Percentiles rank a stretch among this genome's conserved stretches.
Conservation (phyloP, 2,113 vertebrate species). For the Dasypus novemcinctus region DNA sequence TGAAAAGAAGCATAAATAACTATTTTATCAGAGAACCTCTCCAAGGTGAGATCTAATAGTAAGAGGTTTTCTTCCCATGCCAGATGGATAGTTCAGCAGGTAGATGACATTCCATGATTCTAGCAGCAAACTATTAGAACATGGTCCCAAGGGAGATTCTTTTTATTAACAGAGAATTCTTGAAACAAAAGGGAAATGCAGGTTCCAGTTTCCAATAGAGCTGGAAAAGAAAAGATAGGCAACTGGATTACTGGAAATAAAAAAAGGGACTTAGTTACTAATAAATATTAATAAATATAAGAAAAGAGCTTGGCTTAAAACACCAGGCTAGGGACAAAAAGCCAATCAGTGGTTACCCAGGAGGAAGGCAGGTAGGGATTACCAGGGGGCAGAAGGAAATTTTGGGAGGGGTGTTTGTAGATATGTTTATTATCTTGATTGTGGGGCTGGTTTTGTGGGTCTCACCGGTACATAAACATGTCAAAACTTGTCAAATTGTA, state of each 20-base stretch:
- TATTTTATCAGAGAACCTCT: background rate
- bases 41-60: background rate
- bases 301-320: constrained; percentile 5
- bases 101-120: background rate
- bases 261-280: background rate
- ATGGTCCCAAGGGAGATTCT: background rate
- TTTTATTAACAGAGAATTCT: background rate
- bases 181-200: background rate
- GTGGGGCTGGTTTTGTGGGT: background rate
- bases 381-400: background rate
- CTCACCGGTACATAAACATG: background rate
- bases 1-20: background rate
- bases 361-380: background rate
- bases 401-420: background rate
- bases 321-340: background rate
- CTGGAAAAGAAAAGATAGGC: background rate
- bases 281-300: background rate
- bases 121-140: background rate
- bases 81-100: background rate
- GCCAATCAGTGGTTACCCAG: background rate
- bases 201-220: background rate
- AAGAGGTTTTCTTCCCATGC: background rate
- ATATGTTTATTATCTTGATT: background rate
- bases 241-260: background rate
- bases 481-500: background rate